Conservation (phyloP, 1,140 invertebrate species). For the Hestina assimilis region DNA sequence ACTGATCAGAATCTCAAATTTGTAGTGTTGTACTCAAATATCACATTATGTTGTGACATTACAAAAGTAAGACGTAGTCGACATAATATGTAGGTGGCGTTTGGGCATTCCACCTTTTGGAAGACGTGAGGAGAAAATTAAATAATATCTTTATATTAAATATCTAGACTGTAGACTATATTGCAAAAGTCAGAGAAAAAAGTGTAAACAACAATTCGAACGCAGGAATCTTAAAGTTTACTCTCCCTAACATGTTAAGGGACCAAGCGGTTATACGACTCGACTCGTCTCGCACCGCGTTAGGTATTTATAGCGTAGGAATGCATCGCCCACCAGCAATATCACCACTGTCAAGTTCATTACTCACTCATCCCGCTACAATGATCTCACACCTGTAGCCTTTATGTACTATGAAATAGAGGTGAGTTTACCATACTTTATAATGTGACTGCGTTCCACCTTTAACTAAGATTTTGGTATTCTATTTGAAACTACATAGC, state of each 20-base stretch:
- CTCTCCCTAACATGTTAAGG: conserved; percentile 2
- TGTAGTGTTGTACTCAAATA: too few relatives aligned
- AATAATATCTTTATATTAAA: too few relatives aligned
- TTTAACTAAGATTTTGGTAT: not conserved
- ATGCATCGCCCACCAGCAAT: conserved; percentile 46
- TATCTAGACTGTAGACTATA: too few relatives aligned
- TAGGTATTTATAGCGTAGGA: conserved; percentile 53
- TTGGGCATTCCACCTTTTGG: too few relatives aligned
- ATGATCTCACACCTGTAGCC: conserved; percentile 4
- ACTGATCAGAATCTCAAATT: too few relatives aligned
- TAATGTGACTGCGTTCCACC: not conserved
- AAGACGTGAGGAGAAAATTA: too few relatives aligned
- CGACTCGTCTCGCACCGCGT: conserved; percentile 13
- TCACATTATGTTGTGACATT: too few relatives aligned
- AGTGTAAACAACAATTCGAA: not conserved
- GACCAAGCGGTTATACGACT: conserved; percentile 9
- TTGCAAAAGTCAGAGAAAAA: not conserved
- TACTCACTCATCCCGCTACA: conserved; percentile 39
- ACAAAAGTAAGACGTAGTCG: too few relatives aligned
- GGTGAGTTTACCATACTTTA: not conserved
- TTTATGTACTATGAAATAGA: conserved; percentile 3
- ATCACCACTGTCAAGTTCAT: conserved; percentile 62
- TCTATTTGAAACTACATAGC: not conserved
- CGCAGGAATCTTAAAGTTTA: not conserved
- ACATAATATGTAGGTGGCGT: too few relatives aligned